Base-by-base conservation (phyloP, 2,888 invertebrate genomes). In the Autographa pulchrina region DNA sequence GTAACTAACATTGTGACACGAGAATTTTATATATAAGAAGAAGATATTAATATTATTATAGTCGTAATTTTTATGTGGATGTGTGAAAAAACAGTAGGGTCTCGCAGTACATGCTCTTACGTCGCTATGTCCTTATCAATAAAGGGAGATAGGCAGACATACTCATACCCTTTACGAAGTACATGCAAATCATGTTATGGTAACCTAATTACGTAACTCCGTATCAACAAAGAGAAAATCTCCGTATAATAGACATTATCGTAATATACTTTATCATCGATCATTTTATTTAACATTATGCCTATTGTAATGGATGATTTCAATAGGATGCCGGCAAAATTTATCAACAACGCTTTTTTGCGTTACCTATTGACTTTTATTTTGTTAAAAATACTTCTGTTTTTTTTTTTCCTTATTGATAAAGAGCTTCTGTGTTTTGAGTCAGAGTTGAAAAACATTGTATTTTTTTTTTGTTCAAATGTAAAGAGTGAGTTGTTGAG, bases 201-300 rank as follows among this genome's bases (percentile, higher is more conserved):
- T 13, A 56, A 56, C 54, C 25, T 13, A 56, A 56, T 56, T 56
- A 56, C 54, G 54, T 56, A 56, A 56, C 54, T 56, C 9, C 8
- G 25, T 20, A 56, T 56, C 54, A 56, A 20, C 54, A 56, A 20
- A 56, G 54, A 56, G 54, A 56, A 56, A 56, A 56, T 20, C 25
- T 20, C 11, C 25, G 54, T 56, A 56, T 25, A 56, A 56, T 56
- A 56, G 54, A 25, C 54, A 56, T 56, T 56, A 56, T 13, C 54
- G 20, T 54, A 48, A 32, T 32, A 35, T 35, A 35, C 5, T 48
- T 48, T 48, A 25, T 13, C 64, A 64, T 64, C 64, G 54, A 64
- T 64, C 64, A 64, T 64, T 64, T 64, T 56, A 56, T 56, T 56
- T 38, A 64, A 64, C 56, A 64, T 56, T 38, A 35, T 32, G 18